Evolutionary conservation across 2,113 vertebrate genomes (phyloP).

Genomic region (Pteropus alecto): DNA sequence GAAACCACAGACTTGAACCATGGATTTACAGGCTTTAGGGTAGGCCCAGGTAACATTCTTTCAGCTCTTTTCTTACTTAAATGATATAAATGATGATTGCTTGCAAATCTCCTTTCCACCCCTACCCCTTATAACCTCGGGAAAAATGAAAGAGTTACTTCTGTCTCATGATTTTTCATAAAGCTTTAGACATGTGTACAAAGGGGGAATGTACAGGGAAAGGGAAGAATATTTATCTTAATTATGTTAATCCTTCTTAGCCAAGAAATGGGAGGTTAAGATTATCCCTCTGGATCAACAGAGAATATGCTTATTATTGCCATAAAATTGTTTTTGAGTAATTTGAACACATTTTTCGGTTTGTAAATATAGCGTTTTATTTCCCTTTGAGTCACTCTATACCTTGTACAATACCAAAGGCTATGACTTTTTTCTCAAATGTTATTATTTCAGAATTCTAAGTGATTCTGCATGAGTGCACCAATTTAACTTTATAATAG

Average conservation of each 20-base stretch:
- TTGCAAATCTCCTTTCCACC: constrained; percentile 32
- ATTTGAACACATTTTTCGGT: constrained; percentile 54
- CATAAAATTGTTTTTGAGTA: constrained; percentile 54
- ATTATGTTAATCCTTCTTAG: constrained; percentile 70
- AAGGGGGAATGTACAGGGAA: neutral
- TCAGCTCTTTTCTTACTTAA: neutral
- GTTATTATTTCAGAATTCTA: constrained; percentile 40
- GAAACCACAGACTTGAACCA: neutral
- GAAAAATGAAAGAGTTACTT: constrained; percentile 23
- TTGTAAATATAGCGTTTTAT: constrained; percentile 47
- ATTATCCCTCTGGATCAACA: constrained; percentile 61
- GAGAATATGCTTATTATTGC: constrained; percentile 61
- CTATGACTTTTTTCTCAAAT: neutral
- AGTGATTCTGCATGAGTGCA: neutral
- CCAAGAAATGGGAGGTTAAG: constrained; percentile 65
- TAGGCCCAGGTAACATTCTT: neutral
- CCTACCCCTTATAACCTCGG: neutral
- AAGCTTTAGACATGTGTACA: constrained; percentile 56
- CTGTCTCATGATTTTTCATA: constrained; percentile 56
- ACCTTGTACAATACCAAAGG: constrained; percentile 6
- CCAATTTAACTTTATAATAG: constrained; percentile 17
- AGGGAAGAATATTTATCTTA: constrained; percentile 57
- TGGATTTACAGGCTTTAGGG: neutral
- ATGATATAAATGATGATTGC: constrained; percentile 40
- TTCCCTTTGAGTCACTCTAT: constrained; percentile 28